Conservation (phyloP, 2,888 invertebrate species). For the Melikaiella ostensackeni region DNA sequence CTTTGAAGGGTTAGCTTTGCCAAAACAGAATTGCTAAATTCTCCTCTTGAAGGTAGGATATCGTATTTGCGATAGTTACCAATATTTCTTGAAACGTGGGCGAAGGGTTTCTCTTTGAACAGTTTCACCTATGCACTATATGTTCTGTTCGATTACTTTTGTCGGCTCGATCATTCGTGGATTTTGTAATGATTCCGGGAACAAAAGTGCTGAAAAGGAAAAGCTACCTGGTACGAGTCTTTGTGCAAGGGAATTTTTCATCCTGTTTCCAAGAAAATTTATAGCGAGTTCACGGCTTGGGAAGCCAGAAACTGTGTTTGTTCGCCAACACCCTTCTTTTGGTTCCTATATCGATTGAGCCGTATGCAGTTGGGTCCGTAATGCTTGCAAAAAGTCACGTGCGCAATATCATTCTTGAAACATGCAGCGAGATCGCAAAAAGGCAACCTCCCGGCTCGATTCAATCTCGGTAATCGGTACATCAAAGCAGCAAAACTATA, state of each 20-base stretch:
- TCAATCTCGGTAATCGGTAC: constrained; percentile 27
- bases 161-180: constrained; percentile 53
- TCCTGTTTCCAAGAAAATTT: constrained; percentile 65
- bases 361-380: constrained; percentile 25
- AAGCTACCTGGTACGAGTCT: constrained; percentile 45
- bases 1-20: neutral
- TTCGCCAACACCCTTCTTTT: constrained; percentile 55
- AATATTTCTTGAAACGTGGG: constrained; percentile 15
- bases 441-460: neutral
- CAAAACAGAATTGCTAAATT: neutral
- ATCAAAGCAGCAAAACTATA: constrained; percentile 5
- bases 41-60: neutral
- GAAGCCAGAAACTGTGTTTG: constrained; percentile 67
- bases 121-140: constrained; percentile 39
- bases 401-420: constrained; percentile 37
- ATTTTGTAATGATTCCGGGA: constrained; percentile 48
- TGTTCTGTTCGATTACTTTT: constrained; percentile 50
- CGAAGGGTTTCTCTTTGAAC: constrained; percentile 21
- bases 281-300: constrained; percentile 72
- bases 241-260: constrained; percentile 64
- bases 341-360: constrained; percentile 57
- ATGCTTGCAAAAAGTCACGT: constrained; percentile 41
- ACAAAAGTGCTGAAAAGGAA: constrained; percentile 29
- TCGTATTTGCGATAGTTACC: constrained; percentile 1
- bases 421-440: constrained; percentile 7